Conservation (phyloP, 2,113 vertebrate species). For the Gallinago media region DNA sequence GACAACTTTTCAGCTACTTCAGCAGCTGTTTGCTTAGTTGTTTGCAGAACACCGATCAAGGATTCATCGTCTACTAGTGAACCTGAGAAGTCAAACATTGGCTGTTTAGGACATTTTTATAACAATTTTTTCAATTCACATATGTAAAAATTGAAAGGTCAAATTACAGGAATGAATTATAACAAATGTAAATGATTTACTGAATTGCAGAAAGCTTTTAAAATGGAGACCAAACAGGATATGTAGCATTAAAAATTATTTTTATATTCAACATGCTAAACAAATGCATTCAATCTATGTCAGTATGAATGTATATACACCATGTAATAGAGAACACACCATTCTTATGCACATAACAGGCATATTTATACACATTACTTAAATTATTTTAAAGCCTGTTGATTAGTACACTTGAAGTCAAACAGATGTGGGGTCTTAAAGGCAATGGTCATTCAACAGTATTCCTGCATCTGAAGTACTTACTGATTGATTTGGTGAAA, state of each 20-base stretch:
- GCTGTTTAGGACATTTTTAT: not conserved
- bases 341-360: not conserved
- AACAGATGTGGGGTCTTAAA: not conserved
- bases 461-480: not conserved
- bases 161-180: not conserved
- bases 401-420: not conserved
- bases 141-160: not conserved
- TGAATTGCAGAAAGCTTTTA: not conserved
- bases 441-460: not conserved
- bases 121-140: not conserved
- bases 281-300: not conserved
- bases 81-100: slow-evolving; percentile 57
- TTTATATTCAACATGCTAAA: not conserved
- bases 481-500: not conserved
- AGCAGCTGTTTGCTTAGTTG: slow-evolving; percentile 78
- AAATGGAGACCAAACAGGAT: not conserved
- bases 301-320: not conserved
- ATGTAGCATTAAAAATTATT: not conserved
- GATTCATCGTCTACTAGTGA: slow-evolving; percentile 84
- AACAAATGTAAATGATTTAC: not conserved
- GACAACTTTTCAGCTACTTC: slow-evolving; percentile 81
- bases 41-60: slow-evolving; percentile 79
- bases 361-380: not conserved
- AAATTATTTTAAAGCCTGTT: not conserved
- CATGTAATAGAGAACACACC: not conserved